phyloP scores from a whole-genome alignment of 2,797 vertebrate genomes.

The Sebastes glaucus region DNA sequence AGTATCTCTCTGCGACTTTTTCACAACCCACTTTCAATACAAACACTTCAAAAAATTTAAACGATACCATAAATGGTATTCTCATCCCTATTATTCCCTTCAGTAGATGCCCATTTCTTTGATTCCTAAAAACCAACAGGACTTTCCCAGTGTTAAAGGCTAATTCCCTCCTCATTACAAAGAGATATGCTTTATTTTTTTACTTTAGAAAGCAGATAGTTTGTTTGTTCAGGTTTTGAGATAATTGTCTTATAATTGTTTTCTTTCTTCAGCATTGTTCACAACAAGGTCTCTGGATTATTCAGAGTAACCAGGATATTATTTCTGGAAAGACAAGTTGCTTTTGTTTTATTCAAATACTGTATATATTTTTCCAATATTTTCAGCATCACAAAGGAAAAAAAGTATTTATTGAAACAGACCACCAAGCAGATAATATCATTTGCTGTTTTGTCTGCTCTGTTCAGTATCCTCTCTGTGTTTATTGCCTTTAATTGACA shows the following conservation, averaged over 20 bases:
- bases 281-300: background rate
- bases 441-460: background rate
- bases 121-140: background rate
- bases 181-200: background rate
- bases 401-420: background rate
- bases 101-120: background rate
- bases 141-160: background rate
- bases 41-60: background rate
- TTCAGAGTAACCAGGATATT: background rate
- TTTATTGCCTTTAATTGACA: conserved; percentile 15
- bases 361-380: background rate
- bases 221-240: background rate
- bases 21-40: background rate
- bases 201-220: background rate
- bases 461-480: conserved; percentile 14
- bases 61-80: background rate
- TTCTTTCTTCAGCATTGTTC: background rate
- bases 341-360: background rate
- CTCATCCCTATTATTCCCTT: background rate
- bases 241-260: background rate
- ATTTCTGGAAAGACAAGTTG: background rate
- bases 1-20: background rate
- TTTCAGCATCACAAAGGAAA: background rate
- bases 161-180: background rate
- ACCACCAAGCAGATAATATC: background rate